Base-by-base conservation (phyloP, 2,888 invertebrate species). In the Drosophila neonasuta region DNA sequence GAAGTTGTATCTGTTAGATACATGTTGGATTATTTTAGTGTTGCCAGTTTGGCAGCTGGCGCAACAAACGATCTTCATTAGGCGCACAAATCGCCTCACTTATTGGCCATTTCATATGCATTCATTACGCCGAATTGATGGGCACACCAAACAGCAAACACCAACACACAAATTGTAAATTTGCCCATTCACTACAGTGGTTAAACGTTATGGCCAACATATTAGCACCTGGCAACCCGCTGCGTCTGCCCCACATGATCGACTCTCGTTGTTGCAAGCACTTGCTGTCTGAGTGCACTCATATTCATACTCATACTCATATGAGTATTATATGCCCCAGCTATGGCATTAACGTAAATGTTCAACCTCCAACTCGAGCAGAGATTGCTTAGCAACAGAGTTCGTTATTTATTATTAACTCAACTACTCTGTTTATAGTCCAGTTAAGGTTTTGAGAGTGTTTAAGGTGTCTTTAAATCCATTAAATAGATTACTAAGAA, bases 21-120 rank as follows among this genome's bases (percentile, higher is more conserved):
- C 36, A 77, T 80, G 79, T 66, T 70, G 44, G 50, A 55, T 66
- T 15, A 75, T 77, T 80, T 80, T 80, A 80, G 61, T 77, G 44
- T 20, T 20, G 68, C 68, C 77, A 78, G 72, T 72, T 79, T 73
- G 39, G 39, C 32, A 54, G 62, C 55, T 79, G 78, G 64, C 80
- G 66, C 79, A 70, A 79, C 72, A 81, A 83, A 83, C 79, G 79
- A 71, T 62, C 72, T 79, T 81, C 81, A 80, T 81, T 83, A 81
- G 71, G 71, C 79, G 64, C 76, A 78, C 83, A 82, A 80, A 81
- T 83, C 79, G 81, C 68, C 10, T 50, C 56, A 64, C 64, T 77
- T 79, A 81, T 83, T 69, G 80, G 51, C 75, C 80, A 57, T 70
- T 73, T 71, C 68, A 68, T 52, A 56, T 65, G 63, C 68, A 74